phyloP scores from a whole-genome alignment of 2,113 vertebrate species.

The Patagioenas fasciata region DNA sequence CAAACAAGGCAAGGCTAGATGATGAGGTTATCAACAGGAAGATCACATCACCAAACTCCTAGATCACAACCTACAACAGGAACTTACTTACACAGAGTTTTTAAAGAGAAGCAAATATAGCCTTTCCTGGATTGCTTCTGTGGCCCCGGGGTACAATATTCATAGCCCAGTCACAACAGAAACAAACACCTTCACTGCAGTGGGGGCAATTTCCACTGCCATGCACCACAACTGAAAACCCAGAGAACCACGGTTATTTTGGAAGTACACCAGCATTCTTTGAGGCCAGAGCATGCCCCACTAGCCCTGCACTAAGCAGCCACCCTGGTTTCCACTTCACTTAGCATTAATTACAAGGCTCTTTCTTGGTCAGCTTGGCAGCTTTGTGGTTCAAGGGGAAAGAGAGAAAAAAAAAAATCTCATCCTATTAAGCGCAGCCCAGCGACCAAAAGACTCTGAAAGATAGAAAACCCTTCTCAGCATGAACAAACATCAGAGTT shows the following conservation, averaged over 20 bases:
- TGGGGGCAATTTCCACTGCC: background rate
- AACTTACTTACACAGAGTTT: background rate
- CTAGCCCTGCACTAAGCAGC: background rate
- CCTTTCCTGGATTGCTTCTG: background rate
- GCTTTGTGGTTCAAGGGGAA: conserved; percentile 1
- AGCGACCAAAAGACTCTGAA: background rate
- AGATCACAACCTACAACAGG: background rate
- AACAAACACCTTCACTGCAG: background rate
- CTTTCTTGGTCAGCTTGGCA: background rate
- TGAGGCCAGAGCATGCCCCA: background rate
- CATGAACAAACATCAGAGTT: background rate
- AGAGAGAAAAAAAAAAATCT: background rate
- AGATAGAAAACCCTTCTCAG: conserved; percentile 32
- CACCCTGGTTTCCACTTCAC: conserved; percentile 38
- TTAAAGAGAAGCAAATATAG: background rate
- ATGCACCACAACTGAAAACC: background rate
- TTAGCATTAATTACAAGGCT: conserved; percentile 37
- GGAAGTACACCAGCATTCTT: background rate
- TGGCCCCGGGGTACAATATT: background rate
- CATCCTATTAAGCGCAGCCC: conserved; percentile 47
- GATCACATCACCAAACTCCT: background rate
- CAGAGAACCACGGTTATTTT: background rate
- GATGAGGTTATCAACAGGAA: background rate
- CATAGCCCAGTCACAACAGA: background rate
- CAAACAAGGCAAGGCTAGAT: background rate